phyloP scores from a whole-genome alignment of 92 coral and sea anemone species.

The Umimayanthus chanpuru region DNA sequence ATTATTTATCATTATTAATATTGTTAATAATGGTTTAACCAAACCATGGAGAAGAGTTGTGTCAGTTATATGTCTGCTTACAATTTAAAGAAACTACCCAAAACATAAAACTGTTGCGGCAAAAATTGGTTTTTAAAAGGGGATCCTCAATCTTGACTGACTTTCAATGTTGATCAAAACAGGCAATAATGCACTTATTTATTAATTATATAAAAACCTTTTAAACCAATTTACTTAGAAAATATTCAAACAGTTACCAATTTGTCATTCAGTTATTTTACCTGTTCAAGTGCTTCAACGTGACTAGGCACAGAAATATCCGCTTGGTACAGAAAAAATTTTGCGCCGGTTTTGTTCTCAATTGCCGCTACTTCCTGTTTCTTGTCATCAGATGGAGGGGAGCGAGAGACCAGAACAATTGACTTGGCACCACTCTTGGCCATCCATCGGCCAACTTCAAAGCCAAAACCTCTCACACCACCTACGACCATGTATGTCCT shows the following conservation, averaged over 20 bases:
- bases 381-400: constrained; percentile 54
- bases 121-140: too few species aligned
- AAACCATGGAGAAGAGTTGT: too few species aligned
- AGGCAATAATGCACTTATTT: too few species aligned
- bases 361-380: constrained; percentile 48
- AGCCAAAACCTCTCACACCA: constrained; percentile 66
- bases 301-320: constrained; percentile 64
- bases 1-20: too few species aligned
- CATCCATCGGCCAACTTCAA: constrained; percentile 70
- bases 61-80: too few species aligned
- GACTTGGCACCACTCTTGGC: constrained; percentile 62
- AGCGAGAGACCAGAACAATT: constrained; percentile 56
- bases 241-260: not conserved
- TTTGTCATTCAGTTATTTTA: not conserved
- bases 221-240: not conserved
- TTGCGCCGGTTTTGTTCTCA: constrained; percentile 49
- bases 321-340: constrained; percentile 54
- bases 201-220: too few species aligned
- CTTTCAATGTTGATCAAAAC: too few species aligned
- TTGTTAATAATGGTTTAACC: too few species aligned
- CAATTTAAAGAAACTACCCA: too few species aligned
- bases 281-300: constrained; percentile 50
- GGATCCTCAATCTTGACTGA: too few species aligned
- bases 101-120: too few species aligned
- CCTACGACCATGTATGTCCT: constrained; percentile 62